Percentiles rank a stretch among this genome's conserved stretches.
Conservation (phyloP, 2,113 vertebrate genomes). For the Bubalus kerabau region DNA sequence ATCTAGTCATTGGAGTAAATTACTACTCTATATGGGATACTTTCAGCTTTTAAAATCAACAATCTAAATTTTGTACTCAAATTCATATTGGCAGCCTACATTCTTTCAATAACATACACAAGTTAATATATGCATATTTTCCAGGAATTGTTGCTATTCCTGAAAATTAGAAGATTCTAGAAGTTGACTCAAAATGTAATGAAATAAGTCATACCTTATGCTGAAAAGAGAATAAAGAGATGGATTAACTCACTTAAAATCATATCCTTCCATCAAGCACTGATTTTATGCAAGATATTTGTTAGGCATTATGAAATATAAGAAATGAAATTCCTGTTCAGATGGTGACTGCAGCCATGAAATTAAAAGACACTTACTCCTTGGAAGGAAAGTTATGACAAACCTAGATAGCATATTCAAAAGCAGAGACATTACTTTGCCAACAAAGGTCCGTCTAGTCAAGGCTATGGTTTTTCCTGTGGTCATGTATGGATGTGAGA, state of each 20-base stretch:
- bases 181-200: not conserved
- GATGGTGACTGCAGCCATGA: too few species aligned
- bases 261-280: not conserved
- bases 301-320: not conserved
- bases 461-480: too few species aligned
- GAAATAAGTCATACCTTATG: not conserved
- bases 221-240: not conserved
- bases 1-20: not conserved
- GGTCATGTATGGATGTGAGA: too few species aligned
- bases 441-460: too few species aligned
- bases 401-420: too few species aligned
- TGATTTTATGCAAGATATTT: not conserved
- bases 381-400: too few species aligned
- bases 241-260: not conserved
- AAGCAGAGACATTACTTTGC: too few species aligned
- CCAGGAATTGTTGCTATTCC: not conserved
- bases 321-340: not conserved
- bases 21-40: not conserved
- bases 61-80: not conserved
- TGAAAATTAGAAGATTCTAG: not conserved
- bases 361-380: too few species aligned
- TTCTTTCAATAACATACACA: not conserved
- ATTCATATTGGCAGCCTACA: not conserved
- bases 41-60: not conserved
- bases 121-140: not conserved